Percentiles rank a stretch among this genome's conserved stretches.
phyloP scores from a whole-genome alignment of 2,888 invertebrate species.

The Pseudococcus longispinus region DNA sequence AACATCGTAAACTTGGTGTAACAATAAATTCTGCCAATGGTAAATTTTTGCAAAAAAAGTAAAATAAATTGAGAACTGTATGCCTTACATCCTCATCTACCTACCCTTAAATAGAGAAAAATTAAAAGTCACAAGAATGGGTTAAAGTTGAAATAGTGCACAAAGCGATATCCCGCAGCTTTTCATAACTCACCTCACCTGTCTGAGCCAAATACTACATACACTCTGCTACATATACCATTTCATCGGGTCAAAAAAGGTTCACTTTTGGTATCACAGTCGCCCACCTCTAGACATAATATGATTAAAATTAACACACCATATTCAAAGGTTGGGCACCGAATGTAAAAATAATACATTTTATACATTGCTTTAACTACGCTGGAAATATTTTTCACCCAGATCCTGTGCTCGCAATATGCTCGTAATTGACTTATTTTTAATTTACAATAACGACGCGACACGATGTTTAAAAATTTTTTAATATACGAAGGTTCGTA shows the following conservation, averaged over 20 bases:
- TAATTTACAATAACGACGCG: neutral
- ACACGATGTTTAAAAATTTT: neutral
- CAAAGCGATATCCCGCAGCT: neutral
- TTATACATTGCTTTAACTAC: neutral
- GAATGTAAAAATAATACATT: no score
- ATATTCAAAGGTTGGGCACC: neutral
- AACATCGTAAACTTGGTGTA: neutral
- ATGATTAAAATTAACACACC: neutral
- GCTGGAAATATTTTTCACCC: neutral
- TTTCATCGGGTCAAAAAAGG: neutral
- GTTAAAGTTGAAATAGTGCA: neutral
- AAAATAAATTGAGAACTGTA: conserved; percentile 4
- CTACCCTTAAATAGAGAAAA: neutral
- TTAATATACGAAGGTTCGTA: neutral
- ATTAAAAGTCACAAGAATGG: neutral
- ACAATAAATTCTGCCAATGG: neutral
- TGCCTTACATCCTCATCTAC: neutral
- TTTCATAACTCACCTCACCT: conserved; percentile 26
- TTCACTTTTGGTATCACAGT: neutral
- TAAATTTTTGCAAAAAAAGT: neutral
- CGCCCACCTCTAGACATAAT: neutral
- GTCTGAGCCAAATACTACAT: neutral
- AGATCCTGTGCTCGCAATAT: neutral
- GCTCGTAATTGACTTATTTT: neutral
- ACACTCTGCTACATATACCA: neutral